These are phyloP conservation scores for Oenanthe oenanthe DNA, from an alignment of 2,113 vertebrate species.

Conservation along the genomic window DNA sequence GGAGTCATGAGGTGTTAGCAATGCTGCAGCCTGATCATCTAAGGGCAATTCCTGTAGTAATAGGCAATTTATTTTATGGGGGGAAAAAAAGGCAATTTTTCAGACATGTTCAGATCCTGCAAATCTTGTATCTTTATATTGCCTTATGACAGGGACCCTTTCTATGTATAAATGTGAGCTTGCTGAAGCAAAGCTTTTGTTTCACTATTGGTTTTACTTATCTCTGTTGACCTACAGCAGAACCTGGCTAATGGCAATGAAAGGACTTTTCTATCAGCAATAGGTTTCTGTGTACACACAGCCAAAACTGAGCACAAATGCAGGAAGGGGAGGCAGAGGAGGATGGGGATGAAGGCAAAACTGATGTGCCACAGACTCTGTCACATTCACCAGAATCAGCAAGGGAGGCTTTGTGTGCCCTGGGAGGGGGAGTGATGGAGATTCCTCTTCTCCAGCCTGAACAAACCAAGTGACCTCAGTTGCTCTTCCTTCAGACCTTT, in stretches of 20 bases:
- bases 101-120: background rate
- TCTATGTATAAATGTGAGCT: background rate
- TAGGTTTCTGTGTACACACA: background rate
- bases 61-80: background rate
- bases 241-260: background rate
- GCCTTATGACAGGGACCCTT: background rate
- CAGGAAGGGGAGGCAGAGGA: background rate
- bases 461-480: background rate
- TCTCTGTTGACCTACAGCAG: background rate
- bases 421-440: background rate
- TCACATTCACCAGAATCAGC: fast-evolving
- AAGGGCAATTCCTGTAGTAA: background rate
- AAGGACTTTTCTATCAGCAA: background rate
- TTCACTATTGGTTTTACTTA: slow-evolving; percentile 1
- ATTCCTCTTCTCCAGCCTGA: background rate
- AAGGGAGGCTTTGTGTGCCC: background rate
- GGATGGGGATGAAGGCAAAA: background rate
- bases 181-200: background rate
- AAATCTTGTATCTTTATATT: background rate
- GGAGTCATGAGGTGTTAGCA: background rate
- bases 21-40: background rate
- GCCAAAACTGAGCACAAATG: background rate
- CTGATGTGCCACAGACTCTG: fast-evolving
- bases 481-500: background rate
- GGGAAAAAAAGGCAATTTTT: fast-evolving